Conservation (phyloP, 2,797 vertebrate genomes). For the Coranthus polyacanthus region DNA sequence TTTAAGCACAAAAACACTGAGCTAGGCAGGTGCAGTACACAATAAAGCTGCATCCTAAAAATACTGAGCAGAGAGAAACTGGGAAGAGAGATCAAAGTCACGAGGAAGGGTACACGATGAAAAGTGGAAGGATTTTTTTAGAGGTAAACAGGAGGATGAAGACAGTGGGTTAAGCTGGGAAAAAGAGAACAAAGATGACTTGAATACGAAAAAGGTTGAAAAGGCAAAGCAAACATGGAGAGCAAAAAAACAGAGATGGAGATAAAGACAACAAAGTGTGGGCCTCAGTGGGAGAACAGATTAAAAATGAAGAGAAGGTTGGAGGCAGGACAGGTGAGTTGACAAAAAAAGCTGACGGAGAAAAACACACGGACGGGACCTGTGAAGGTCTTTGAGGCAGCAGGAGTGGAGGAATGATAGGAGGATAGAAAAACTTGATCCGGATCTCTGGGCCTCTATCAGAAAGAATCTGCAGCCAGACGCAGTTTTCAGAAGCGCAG, state of each 20-base stretch:
- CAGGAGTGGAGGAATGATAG: constrained; percentile 32
- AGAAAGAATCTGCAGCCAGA: background rate
- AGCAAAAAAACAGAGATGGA: constrained; percentile 40
- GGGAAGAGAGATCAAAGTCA: background rate
- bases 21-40: background rate
- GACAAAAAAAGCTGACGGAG: constrained; percentile 43
- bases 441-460: constrained; percentile 2
- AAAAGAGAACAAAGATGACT: constrained; percentile 18
- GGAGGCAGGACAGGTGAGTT: constrained; percentile 47
- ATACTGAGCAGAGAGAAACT: too few species aligned
- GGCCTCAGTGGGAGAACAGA: constrained; percentile 28
- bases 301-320: constrained; percentile 51
- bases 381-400: constrained; percentile 40
- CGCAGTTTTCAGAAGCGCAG: constrained; percentile 6
- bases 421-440: constrained; percentile 4
- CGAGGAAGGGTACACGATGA: constrained; percentile 3
- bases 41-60: background rate
- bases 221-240: constrained; percentile 36
- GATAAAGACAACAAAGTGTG: constrained; percentile 26
- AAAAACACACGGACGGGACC: constrained; percentile 20
- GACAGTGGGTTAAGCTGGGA: background rate
- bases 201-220: constrained; percentile 3
- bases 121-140: constrained; percentile 17
- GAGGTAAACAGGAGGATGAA: background rate
- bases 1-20: background rate